Base-by-base conservation (phyloP, 2,888 invertebrate species). In the Platynereis dumerilii region DNA sequence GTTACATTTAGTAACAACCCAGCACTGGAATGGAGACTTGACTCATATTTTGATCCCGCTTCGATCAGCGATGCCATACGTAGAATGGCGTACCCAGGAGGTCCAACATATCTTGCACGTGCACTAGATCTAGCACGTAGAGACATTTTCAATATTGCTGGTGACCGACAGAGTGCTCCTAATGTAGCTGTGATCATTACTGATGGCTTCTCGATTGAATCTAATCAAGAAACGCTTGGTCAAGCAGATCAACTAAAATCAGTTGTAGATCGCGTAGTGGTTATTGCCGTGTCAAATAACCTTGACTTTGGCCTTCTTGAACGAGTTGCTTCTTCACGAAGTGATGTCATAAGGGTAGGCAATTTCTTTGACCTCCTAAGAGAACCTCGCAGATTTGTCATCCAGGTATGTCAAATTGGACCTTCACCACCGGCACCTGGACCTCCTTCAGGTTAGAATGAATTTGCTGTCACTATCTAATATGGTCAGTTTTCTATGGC, bases 181-280 rank as follows among this genome's bases (percentile, higher is more conserved):
- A 48, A 48, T n/a, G 48, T 48, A 5, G 48, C 48, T 7, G 7
- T 48, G 48, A n/a, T 48, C 10, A 48, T 48, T 20, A 48, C 48
- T 22, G 48, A 48, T 22, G 48, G 48, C 22, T 5, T 22, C 7
- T n/a, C 48, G 17, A 48, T 10, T 22, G 48, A 20, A n/a, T 7
- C 3, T 22, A 7, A n/a, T 3, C 7, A 5, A 48, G 22, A 48
- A n/a, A 48, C 48, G 7, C 5, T 48, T 22, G 7, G 7, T 5
- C 20, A 48, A 48, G 48, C 48, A 10, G n/a, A 20, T 48, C 48
- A 20, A 48, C n/a, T 48, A 3, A 48, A 48, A n/a, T 12, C 10
- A n/a, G 3, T n/a, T 20, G 48, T n/a, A 48, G n/a, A n/a, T 48
- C n/a, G 7, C 5, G 22, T 48, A 10, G n/a, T 48, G 17, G 5